Base-by-base conservation (phyloP, 2,797 vertebrate species). In the Podarcis siculus region DNA sequence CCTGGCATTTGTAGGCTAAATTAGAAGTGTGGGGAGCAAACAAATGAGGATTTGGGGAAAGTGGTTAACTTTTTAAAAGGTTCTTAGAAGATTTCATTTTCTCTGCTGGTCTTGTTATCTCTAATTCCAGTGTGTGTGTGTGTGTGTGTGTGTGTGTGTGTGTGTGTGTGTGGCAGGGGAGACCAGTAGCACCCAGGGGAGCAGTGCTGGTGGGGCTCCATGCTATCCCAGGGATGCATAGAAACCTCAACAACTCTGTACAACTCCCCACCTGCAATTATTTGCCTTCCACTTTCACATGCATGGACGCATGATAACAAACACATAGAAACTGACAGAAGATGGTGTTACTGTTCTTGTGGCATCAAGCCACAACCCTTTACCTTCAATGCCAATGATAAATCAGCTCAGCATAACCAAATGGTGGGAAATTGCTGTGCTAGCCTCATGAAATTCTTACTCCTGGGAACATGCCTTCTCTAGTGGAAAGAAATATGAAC, bases 401-500 rank as follows among this genome's bases (percentile, higher is more conserved):
- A 89, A 87, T 89, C 80, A 87, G 42, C 4, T 92, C 27, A 71
- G 81, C 58, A 71, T 89, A 86, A 69, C 67, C 27, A 17, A 8
- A 79, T 4, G 39, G 32, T 10, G 79, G 86, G 7, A 76, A 90
- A 93, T 42, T 85, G 69, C 55, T 80, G 79, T 75, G 67, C 83
- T 94, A 83, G 73, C 91, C 79, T 91, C 89, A 86, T 12, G 79
- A 58, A 84, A 90, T 67, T 83, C 73, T 90, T 93, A 89, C 80
- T 94, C 66, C 30, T 39, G 78, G 81, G 2, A 0, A 88, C 90
- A 86, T 91, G 66, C 87, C 92, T 93, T 93, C 93, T 94, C 89
- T 92, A 91, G 84, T 89, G 83, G 87, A 94, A 95, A 83, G 61
- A 87, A 61, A 77, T 90, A 95, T 90, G 91, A 92, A 93, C 84